Percentiles rank a stretch among this genome's conserved stretches.
Evolutionary conservation across 2,113 vertebrate genomes (phyloP).

Genomic region (Emydocephalus ijimae): DNA sequence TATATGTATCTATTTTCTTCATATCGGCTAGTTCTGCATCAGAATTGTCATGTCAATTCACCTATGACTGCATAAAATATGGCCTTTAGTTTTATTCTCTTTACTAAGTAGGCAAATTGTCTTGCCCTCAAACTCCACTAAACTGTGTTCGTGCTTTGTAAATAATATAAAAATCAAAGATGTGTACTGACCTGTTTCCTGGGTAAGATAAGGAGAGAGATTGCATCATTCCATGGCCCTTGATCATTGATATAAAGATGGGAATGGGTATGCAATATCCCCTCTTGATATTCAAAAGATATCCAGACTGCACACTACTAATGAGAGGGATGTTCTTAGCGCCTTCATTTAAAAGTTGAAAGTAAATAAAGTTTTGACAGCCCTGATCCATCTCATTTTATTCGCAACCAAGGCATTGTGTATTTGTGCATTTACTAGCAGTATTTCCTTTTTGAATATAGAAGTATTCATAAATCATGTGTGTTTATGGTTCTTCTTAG

Average conservation of each 20-base stretch:
- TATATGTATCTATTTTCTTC: not conserved
- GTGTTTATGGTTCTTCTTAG: constrained; percentile 58
- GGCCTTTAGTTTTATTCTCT: not conserved
- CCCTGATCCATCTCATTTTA: not conserved
- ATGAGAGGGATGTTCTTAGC: not conserved
- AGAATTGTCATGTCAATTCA: not conserved
- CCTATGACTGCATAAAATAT: not conserved
- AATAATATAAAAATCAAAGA: not conserved
- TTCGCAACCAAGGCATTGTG: not conserved
- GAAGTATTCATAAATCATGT: not conserved
- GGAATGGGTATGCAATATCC: not conserved
- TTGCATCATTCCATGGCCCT: not conserved
- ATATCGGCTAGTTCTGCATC: not conserved
- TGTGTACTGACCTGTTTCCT: not conserved
- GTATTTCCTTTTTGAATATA: not conserved
- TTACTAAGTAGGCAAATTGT: not conserved
- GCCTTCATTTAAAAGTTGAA: not conserved
- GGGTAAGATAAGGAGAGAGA: not conserved
- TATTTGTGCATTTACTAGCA: not conserved
- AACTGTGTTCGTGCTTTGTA: not conserved
- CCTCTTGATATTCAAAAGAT: not conserved
- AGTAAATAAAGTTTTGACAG: not conserved
- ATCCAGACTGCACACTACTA: not conserved
- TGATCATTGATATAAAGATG: not conserved
- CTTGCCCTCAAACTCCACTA: not conserved